Evolutionary conservation across 2,797 vertebrate genomes (phyloP).

Genomic region (Amniataba percoides): DNA sequence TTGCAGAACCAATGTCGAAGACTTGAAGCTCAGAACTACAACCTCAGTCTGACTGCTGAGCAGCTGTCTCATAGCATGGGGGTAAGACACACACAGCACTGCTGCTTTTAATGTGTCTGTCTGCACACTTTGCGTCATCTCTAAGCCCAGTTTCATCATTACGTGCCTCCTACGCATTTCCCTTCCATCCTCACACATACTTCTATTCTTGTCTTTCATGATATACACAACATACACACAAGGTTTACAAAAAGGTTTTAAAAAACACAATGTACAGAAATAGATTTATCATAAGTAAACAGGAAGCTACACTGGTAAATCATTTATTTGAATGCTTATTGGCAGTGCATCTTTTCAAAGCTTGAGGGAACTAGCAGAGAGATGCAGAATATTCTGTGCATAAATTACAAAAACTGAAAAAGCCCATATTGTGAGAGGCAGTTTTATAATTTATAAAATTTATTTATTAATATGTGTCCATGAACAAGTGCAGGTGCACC

Average conservation of each 20-base stretch:
- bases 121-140: neutral
- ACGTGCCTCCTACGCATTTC: neutral
- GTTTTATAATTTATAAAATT: too few species aligned
- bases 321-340: neutral
- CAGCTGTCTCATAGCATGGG: conserved; percentile 97
- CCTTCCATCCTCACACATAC: neutral
- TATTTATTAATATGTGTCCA: too few species aligned
- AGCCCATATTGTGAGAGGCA: neutral
- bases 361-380: neutral
- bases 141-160: neutral
- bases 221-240: neutral
- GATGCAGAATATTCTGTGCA: neutral
- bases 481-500: neutral
- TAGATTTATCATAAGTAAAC: neutral
- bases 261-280: neutral
- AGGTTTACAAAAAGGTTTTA: neutral
- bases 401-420: neutral
- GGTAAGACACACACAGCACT: conserved; percentile 84
- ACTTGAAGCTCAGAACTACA: conserved; percentile 97
- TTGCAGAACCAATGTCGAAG: conserved; percentile 94
- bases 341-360: neutral
- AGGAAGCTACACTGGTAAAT: neutral
- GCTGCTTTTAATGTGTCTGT: neutral
- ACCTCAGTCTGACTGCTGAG: conserved; percentile 94
- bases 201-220: neutral